Evolutionary conservation across 2,888 invertebrate species (phyloP).

Genomic region (Callyntrura sp.): DNA sequence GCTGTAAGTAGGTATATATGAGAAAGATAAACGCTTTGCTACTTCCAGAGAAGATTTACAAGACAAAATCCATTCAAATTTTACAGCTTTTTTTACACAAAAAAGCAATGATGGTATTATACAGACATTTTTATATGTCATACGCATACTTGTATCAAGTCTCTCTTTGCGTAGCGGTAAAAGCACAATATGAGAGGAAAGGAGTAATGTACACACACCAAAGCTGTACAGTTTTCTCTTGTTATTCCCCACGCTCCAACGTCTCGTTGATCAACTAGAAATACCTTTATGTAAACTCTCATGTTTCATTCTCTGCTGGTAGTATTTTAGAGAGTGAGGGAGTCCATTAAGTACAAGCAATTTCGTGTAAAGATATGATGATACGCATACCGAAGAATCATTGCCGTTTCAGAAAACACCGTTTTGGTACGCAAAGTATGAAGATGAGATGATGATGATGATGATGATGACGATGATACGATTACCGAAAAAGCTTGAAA

Average conservation of each 20-base stretch:
- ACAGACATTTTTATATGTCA: constrained; percentile 53
- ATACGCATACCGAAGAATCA: constrained; percentile 62
- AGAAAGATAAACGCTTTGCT: background rate
- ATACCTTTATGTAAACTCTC: constrained; percentile 53
- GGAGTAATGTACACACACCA: no score
- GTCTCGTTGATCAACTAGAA: constrained; percentile 37
- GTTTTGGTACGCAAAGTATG: constrained; percentile 67
- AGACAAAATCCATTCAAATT: constrained; percentile 55
- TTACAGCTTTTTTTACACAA: constrained; percentile 53
- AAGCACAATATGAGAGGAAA: no score
- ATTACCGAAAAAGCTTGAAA: constrained; percentile 54
- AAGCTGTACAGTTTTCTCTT: no score
- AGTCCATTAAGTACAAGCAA: constrained; percentile 59
- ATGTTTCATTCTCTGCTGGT: constrained; percentile 65
- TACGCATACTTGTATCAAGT: constrained; percentile 27
- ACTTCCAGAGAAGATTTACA: constrained; percentile 30
- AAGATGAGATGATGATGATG: constrained; percentile 66
- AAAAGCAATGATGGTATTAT: constrained; percentile 8
- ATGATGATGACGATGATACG: constrained; percentile 69
- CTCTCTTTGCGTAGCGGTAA: background rate
- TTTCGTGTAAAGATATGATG: constrained; percentile 41
- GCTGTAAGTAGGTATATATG: background rate
- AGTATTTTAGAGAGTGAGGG: constrained; percentile 17
- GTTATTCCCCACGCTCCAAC: constrained; percentile 25
- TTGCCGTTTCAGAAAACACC: constrained; percentile 53